Evolutionary conservation across 2,797 vertebrate species (phyloP), one percentile per base, ranked within the genome.

Genomic region (Tenualosa ilisha): DNA sequence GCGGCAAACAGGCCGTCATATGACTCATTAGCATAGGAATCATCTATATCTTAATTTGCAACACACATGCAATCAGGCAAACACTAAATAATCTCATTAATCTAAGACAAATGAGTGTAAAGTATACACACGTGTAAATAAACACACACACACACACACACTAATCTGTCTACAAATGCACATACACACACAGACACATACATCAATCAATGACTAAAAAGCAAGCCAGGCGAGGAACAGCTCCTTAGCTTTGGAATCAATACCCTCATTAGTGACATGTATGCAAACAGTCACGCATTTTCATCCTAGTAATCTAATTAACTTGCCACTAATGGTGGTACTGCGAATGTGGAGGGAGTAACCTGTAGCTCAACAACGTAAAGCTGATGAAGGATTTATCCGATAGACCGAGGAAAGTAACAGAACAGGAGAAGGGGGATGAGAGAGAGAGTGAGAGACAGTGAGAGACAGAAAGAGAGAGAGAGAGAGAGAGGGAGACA

Each of bases 401-500:
- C 13, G 63, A 37, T 13, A 26, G 63, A 9, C 63, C 24, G 24
- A 13, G 63, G 26, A 15, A 20, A 26, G 11, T 6, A 15, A 37
- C n/a, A 15, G 53, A 20, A 15, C 6, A 0, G 56, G 54, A 22
- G 5, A 7, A 37, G 17, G n/a, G 31, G 56, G 31, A 56, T 40
- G 53, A 59, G 26, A 15, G 22, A 83, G 82, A 83, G 26, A 85
- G 49, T 31, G 56, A 81, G 61, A n/a, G 49, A 86, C 50, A 75
- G 15, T 72, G 31, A 8, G 82, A 37, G 63, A 43, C 24, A 63
- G 31, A 82, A 72, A 63, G 79, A 86, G 31, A 85, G 49, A 82
- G 68, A 86, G n/a, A 49, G 43, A 12, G 85, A 81, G 51, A 11
- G 40, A 65, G 54, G 3, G 37, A 61, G 79, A 31, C 20, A 65